Base-by-base conservation (phyloP, 2,888 invertebrate genomes). In the Dastarcus helophoroides region DNA sequence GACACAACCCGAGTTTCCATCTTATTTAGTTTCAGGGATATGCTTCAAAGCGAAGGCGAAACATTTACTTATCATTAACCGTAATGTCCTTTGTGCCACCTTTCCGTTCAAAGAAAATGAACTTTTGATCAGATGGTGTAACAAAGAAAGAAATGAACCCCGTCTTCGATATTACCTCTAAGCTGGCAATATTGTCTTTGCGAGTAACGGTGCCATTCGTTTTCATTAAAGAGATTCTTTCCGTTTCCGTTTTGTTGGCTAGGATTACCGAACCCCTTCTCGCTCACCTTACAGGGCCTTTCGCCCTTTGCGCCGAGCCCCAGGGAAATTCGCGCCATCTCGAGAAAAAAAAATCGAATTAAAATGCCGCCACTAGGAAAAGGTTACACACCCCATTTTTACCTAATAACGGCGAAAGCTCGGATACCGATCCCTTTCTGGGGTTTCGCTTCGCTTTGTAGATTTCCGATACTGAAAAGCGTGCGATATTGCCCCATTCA, bases 161-260 rank as follows among this genome's bases (percentile, higher is more conserved):
- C 35, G 38, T 34, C 33, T 15, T 12, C 22, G 32, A 37, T 38
- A 38, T 37, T 40, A 33, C 30, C 33, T 31, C 29, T 24, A 24
- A 33, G 24, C 28, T 13, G 25, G 44, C 45, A 44, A 49, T 49
- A 51, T 50, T 51, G 50, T 50, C 47, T 51, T 47, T 46, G 43
- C 40, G 39, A 44, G 42, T 23, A 25, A 44, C 43, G 40, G 39
- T 37, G 40, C 43, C 49, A 51, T 51, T 50, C 51, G 49, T 51
- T 51, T 48, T 51, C 51, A 51, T 51, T 51, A 51, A 46, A 47
- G 44, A 50, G 44, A 48, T 50, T 49, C 45, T 41, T 49, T 40
- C 38, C 46, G 41, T 47, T 48, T 44, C 39, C 38, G 40, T 38
- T 41, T 38, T 39, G 45, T 42, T 14, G 40, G 33, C 38, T 34